Evolutionary conservation across 2,888 invertebrate species (phyloP).

Genomic region (Eilema caniola): DNA sequence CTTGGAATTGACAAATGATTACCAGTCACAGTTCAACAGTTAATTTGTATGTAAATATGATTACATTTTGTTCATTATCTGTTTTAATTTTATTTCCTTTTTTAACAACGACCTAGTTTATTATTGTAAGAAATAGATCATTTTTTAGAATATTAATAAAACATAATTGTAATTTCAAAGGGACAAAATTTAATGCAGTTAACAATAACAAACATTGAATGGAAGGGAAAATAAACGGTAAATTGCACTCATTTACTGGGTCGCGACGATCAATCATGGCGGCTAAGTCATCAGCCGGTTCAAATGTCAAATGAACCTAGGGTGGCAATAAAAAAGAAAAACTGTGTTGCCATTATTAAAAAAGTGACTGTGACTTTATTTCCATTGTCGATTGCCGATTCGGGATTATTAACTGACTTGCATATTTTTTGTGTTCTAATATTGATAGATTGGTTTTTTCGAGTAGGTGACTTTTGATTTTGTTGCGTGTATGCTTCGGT

Average conservation of each 20-base stretch:
- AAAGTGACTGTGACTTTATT: slow-evolving; percentile 87
- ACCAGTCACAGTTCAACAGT: slow-evolving; percentile 79
- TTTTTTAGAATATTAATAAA: slow-evolving; percentile 28
- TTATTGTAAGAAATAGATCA: slow-evolving; percentile 16
- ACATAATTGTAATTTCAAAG: slow-evolving; percentile 37
- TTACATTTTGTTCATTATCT: slow-evolving; percentile 59
- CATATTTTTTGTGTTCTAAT: slow-evolving; percentile 87
- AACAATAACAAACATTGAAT: slow-evolving; percentile 79
- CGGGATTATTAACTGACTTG: slow-evolving; percentile 87
- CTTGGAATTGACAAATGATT: slow-evolving; percentile 81
- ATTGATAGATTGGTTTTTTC: slow-evolving; percentile 86
- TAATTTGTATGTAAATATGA: slow-evolving; percentile 82
- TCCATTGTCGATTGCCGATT: slow-evolving; percentile 86
- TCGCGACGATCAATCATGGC: slow-evolving; percentile 84
- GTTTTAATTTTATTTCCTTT: slow-evolving; percentile 49
- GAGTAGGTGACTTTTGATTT: slow-evolving; percentile 78
- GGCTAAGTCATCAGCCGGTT: slow-evolving; percentile 85
- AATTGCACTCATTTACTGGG: slow-evolving; percentile 86
- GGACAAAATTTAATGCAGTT: slow-evolving; percentile 63
- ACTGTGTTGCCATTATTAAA: slow-evolving; percentile 85
- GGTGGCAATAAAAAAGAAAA: slow-evolving; percentile 85
- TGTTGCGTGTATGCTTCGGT: slow-evolving; percentile 69
- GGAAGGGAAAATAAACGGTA: slow-evolving; percentile 81
- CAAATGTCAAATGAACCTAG: slow-evolving; percentile 86
- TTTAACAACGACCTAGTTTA: slow-evolving; percentile 18